A percentile compares a stretch with the other conserved stretches of the same genome.
phyloP scores from a whole-genome alignment of 1,140 invertebrate species.

The Drosophila subpulchrella region DNA sequence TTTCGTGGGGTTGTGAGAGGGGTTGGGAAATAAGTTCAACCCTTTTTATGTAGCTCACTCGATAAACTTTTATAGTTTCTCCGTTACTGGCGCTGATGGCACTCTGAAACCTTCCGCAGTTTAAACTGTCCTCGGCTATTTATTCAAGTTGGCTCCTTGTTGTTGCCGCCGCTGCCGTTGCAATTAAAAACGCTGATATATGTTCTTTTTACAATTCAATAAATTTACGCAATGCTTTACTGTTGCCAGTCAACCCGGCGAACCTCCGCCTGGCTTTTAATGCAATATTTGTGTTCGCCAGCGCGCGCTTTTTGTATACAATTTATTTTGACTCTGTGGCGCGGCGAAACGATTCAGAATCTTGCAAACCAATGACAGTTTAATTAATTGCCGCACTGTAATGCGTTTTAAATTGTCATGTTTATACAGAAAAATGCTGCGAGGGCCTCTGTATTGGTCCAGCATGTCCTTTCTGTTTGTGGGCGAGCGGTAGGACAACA shows the following conservation, averaged over 20 bases:
- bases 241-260: conserved; percentile 39
- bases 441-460: conserved; percentile 12
- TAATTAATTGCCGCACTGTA: conserved; percentile 82
- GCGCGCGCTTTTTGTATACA: conserved; percentile 15
- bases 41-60: conserved; percentile 62
- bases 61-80: conserved; percentile 61
- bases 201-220: conserved; percentile 83
- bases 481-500: conserved; percentile 11
- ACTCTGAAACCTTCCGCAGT: conserved; percentile 8
- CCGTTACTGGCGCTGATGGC: neutral
- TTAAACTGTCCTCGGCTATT: conserved; percentile 66
- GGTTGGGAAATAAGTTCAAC: conserved; percentile 35
- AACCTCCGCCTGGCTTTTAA: conserved; percentile 45
- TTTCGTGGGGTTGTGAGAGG: neutral
- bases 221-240: conserved; percentile 77
- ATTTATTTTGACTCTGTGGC: conserved; percentile 71
- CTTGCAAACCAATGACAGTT: conserved; percentile 81
- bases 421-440: conserved; percentile 65
- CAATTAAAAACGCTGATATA: conserved; percentile 83
- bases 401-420: conserved; percentile 83
- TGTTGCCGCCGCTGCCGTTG: conserved; percentile 48
- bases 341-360: conserved; percentile 72
- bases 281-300: conserved; percentile 56
- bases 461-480: conserved; percentile 20
- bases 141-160: conserved; percentile 48